Evolutionary conservation across 2,888 invertebrate genomes (phyloP).

Genomic region (Folsomia candida): DNA sequence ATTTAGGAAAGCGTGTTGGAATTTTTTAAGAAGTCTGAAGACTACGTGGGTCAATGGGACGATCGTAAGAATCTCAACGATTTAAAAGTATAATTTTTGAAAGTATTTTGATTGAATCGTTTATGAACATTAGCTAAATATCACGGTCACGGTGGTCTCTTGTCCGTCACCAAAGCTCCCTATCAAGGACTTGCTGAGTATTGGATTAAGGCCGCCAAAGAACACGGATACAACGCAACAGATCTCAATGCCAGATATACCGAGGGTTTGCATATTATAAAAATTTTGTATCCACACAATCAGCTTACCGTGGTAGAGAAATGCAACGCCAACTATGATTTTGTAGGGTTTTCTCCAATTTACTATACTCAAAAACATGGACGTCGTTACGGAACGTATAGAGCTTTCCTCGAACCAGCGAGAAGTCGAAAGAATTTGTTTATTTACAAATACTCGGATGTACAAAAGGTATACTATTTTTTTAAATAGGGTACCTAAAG

Average conservation of each 20-base stretch:
- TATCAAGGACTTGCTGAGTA: constrained; percentile 41
- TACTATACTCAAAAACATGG: constrained; percentile 48
- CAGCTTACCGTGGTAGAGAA: no score
- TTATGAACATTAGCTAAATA: constrained; percentile 37
- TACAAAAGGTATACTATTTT: constrained; percentile 25
- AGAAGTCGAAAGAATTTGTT: constrained; percentile 35
- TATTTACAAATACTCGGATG: constrained; percentile 43
- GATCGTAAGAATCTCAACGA: constrained; percentile 26
- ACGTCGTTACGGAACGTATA: constrained; percentile 41
- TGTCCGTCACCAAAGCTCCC: constrained; percentile 41
- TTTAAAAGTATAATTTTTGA: background rate
- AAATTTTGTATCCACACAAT: background rate
- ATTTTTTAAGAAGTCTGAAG: constrained; percentile 45
- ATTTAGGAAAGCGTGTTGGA: constrained; percentile 36
- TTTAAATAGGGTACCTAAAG: background rate
- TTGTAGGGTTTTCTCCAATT: constrained; percentile 46
- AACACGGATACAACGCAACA: constrained; percentile 28
- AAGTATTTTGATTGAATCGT: background rate
- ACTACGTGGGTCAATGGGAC: constrained; percentile 44
- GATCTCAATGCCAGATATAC: constrained; percentile 37
- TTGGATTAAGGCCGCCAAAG: constrained; percentile 34
- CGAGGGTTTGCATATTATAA: constrained; percentile 16
- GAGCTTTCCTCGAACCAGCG: constrained; percentile 44
- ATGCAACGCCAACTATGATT: background rate
- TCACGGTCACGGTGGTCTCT: constrained; percentile 42